Evolutionary conservation across 2,797 vertebrate genomes (phyloP), one percentile per base, ranked within the genome.

Genomic region (Natrix natrix): DNA sequence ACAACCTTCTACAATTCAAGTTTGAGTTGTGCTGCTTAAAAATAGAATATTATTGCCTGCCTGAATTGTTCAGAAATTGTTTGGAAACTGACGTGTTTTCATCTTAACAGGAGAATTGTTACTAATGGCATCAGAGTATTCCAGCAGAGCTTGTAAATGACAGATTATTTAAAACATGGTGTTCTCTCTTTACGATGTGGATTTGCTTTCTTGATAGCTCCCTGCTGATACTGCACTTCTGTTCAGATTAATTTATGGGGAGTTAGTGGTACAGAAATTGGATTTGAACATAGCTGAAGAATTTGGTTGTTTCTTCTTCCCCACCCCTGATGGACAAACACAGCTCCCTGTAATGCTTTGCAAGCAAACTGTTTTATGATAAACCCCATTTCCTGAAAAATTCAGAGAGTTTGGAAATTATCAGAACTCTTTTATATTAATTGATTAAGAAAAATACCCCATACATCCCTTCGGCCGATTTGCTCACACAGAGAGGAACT

Each of bases 1-100:
- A 88, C 54, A 22, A 66, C 0, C 12, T 86, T 8, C 43, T 22
- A 0, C 60, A 0, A 2, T 0, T 66, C 4, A 78, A 57, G 11
- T 55, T 48, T 83, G 43, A 60, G 20, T 17, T 90, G 69, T 86
- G 10, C 12, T 60, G 28, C 11, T 61, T 90, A 86, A 54, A 92
- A 74, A 22, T 57, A 8, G 56, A 94, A 91, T 48, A n/a, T 22
- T 52, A 7, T 55, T 55, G 20, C 56, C 74, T 32, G 3, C 22
- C 8, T 56, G 14, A 87, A 5, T 87, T 87, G 32, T 69, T 57
- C 63, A 69, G 5, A 6, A 28, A 83, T 32, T 61, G 57, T 90
- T 90, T 61, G 22, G 74, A 90, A 92, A 54, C 16, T 56, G 8
- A 28, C 14, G 3, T 56, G 22, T 63, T 37, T 28, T 86, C 28